Percentiles rank a stretch among this genome's conserved stretches.
Evolutionary conservation across 1,140 invertebrate species (phyloP).

Genomic region (Zaprionus africanus): DNA sequence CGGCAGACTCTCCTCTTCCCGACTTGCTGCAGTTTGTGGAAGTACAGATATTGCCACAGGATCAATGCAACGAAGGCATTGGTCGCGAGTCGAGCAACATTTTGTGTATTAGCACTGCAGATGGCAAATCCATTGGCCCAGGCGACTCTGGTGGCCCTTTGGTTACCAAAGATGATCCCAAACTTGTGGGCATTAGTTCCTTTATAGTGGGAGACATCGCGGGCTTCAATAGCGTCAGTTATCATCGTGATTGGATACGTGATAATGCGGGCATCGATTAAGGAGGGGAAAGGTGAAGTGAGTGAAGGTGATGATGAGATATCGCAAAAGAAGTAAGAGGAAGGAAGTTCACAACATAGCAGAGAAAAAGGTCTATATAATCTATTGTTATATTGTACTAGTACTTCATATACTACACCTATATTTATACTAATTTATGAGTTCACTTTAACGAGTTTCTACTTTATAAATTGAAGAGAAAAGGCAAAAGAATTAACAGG

Average conservation of each 20-base stretch:
- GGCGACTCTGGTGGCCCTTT: conserved; percentile 44
- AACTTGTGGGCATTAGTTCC: conserved; percentile 28
- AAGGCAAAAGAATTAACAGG: no score
- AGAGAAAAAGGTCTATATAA: neutral
- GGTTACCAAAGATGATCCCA: neutral
- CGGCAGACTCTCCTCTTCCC: neutral
- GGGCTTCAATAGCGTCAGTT: conserved; percentile 24
- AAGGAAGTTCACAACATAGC: neutral
- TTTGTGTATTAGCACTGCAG: conserved; percentile 35
- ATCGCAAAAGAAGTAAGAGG: no score
- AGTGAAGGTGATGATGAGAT: neutral
- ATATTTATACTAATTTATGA: neutral
- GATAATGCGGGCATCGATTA: conserved; percentile 19
- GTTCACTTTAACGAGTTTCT: neutral
- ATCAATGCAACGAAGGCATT: conserved; percentile 10
- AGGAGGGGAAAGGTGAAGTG: neutral
- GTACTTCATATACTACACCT: neutral
- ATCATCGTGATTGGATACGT: conserved; percentile 29
- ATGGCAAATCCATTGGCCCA: conserved; percentile 14
- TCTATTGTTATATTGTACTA: neutral
- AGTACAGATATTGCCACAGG: conserved; percentile 14
- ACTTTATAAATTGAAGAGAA: neutral
- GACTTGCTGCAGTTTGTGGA: conserved; percentile 16
- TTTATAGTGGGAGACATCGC: neutral
- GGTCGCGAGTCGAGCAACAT: neutral